phyloP scores from a whole-genome alignment of 2,113 vertebrate genomes.

The Papio anubis region DNA sequence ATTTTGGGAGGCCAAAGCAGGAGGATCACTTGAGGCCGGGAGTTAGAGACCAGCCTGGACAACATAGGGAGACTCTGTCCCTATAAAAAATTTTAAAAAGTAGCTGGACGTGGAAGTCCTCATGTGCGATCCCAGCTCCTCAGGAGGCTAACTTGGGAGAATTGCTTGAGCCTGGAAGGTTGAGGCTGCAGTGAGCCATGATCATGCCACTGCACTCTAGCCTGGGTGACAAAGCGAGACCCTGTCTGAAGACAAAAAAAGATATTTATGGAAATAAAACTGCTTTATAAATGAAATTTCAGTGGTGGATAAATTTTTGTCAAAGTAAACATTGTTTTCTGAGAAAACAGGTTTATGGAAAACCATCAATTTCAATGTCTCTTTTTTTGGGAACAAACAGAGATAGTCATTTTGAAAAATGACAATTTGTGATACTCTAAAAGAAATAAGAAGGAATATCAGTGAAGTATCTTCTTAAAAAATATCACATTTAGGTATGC shows the following conservation, averaged over 20 bases:
- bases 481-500: background rate
- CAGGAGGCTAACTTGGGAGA: too few species aligned
- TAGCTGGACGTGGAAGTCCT: too few species aligned
- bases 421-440: background rate
- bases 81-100: too few species aligned
- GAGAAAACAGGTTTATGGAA: background rate
- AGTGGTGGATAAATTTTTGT: background rate
- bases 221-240: too few species aligned
- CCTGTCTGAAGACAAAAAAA: background rate
- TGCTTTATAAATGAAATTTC: background rate
- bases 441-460: background rate
- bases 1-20: too few species aligned
- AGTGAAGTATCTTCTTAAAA: background rate
- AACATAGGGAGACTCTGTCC: too few species aligned
- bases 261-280: constrained; percentile 1
- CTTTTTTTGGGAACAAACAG: background rate
- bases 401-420: background rate
- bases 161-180: too few species aligned
- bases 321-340: constrained; percentile 4
- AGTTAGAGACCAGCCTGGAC: too few species aligned
- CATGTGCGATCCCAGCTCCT: too few species aligned
- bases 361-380: background rate
- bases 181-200: too few species aligned
- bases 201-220: too few species aligned
- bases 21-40: too few species aligned